Conservation (phyloP, 2,797 vertebrate species). For the Catostomus latipinnis region DNA sequence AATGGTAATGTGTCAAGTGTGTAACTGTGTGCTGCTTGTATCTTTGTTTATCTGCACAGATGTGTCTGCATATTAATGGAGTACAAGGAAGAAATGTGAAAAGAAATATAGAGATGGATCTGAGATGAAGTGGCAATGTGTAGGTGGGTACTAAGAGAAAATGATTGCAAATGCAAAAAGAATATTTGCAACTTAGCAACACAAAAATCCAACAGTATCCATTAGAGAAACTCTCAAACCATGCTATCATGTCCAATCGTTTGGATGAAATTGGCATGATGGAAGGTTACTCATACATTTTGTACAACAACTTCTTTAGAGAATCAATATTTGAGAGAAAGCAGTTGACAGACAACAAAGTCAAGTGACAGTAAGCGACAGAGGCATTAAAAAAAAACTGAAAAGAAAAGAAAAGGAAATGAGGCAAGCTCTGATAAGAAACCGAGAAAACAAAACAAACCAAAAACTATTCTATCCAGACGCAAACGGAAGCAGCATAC, state of each 20-base stretch:
- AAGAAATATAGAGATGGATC: background rate
- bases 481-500: conserved; percentile 18
- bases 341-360: conserved; percentile 9
- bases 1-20: too few species aligned
- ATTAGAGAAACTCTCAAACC: background rate
- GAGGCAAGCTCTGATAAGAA: conserved; percentile 32
- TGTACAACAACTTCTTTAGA: background rate
- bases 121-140: background rate
- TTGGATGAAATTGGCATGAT: background rate
- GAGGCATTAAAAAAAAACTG: conserved; percentile 3
- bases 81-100: background rate
- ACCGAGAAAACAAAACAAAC: conserved; percentile 43
- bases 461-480: conserved; percentile 35
- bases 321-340: conserved; percentile 15
- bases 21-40: background rate
- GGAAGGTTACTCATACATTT: conserved; percentile 8
- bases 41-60: too few species aligned
- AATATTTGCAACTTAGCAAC: conserved; percentile 6
- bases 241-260: background rate
- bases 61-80: conserved; percentile 3
- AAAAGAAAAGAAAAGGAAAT: conserved; percentile 34
- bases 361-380: background rate
- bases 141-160: background rate
- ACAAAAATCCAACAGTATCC: background rate
- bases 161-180: background rate